Evolutionary conservation across 2,888 invertebrate genomes (phyloP).

Genomic region (Oxyscelio sp.): DNA sequence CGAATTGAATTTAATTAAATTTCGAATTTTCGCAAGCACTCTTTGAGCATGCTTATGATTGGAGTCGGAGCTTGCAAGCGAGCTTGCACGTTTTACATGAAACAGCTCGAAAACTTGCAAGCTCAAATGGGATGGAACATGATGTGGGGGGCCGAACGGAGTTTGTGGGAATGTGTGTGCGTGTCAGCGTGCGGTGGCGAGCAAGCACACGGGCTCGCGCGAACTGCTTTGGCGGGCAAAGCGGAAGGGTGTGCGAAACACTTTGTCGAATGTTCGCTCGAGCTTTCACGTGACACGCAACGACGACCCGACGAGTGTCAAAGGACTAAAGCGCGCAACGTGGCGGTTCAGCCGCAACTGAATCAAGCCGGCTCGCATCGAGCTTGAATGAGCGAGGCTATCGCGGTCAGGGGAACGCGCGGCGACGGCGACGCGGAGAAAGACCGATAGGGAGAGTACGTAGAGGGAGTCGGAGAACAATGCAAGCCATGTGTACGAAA

Average conservation of each 20-base stretch:
- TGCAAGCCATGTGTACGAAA: constrained; percentile 47
- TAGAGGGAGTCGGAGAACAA: constrained; percentile 51
- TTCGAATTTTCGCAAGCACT: too few species aligned
- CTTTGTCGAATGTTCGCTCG: constrained; percentile 14
- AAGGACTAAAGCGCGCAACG: constrained; percentile 80
- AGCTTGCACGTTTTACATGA: too few species aligned
- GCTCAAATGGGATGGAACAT: too few species aligned
- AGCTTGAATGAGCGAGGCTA: constrained; percentile 86
- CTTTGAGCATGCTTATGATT: too few species aligned
- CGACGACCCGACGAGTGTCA: constrained; percentile 48
- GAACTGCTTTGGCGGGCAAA: neutral
- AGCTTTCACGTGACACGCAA: constrained; percentile 64
- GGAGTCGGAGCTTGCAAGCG: neutral
- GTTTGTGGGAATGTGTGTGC: too few species aligned
- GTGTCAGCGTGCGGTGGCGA: too few species aligned
- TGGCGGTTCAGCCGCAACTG: constrained; percentile 87
- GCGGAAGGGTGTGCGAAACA: neutral
- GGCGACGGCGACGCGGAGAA: constrained; percentile 63
- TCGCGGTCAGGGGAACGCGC: constrained; percentile 76
- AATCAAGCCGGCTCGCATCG: constrained; percentile 81
- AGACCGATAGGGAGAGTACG: constrained; percentile 20
- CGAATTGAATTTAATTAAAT: too few species aligned
- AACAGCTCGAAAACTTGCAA: too few species aligned
- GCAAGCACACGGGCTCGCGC: too few species aligned
- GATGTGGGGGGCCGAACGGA: too few species aligned